Conservation (phyloP, 2,888 invertebrate species). For the Pseudoips prasinana region DNA sequence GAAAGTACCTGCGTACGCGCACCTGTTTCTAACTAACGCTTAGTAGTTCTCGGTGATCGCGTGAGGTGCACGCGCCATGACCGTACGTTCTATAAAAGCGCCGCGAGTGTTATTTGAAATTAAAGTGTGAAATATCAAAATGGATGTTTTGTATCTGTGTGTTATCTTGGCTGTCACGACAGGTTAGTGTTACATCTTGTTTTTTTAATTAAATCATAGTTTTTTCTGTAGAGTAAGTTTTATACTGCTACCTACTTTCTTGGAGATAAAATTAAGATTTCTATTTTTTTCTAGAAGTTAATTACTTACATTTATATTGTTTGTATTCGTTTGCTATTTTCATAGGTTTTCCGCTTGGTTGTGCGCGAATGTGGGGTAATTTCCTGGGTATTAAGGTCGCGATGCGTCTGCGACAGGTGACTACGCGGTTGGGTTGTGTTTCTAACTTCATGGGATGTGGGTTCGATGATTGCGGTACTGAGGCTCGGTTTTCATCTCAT, state of each 20-base stretch:
- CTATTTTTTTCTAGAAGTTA: slow-evolving; percentile 14
- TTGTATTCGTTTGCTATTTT: slow-evolving; percentile 33
- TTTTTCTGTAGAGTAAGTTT: slow-evolving; percentile 6
- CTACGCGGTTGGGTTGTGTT: slow-evolving; percentile 26
- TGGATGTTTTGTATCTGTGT: slow-evolving; percentile 62
- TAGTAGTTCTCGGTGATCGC: slow-evolving; percentile 51
- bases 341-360: slow-evolving; percentile 25
- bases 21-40: slow-evolving; percentile 46
- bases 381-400: slow-evolving; percentile 28
- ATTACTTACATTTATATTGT: slow-evolving; percentile 36
- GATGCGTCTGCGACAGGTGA: slow-evolving; percentile 31
- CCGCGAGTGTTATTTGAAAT: slow-evolving; percentile 60
- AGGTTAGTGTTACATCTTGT: slow-evolving; percentile 41
- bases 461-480: slow-evolving; percentile 27
- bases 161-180: slow-evolving; percentile 45
- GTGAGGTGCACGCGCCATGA: slow-evolving; percentile 54
- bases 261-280: slow-evolving; percentile 17
- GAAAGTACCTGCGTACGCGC: slow-evolving; percentile 43
- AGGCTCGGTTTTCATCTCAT: slow-evolving; percentile 25
- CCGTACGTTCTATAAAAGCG: slow-evolving; percentile 38
- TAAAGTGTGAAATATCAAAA: slow-evolving; percentile 53
- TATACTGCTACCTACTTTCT: slow-evolving; percentile 23
- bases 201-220: neutral
- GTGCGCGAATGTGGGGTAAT: slow-evolving; percentile 36
- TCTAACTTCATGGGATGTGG: slow-evolving; percentile 31